Percentiles rank a stretch among this genome's conserved stretches.
phyloP scores from a whole-genome alignment of 2,113 vertebrate species.

The Butastur rufipennis region DNA sequence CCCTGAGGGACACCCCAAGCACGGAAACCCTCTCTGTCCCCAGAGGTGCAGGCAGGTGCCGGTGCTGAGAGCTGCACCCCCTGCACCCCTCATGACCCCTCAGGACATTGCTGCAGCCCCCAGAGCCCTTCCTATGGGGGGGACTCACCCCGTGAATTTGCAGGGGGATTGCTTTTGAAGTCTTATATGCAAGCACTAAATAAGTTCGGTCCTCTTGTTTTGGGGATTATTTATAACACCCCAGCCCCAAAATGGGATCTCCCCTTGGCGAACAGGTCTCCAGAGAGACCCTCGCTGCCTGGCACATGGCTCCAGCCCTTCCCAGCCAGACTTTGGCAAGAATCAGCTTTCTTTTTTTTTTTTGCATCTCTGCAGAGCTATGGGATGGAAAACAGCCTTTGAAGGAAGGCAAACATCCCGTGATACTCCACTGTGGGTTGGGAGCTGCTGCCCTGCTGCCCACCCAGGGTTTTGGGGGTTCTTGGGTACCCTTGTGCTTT shows the following conservation, averaged over 20 bases:
- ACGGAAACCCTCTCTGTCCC: neutral
- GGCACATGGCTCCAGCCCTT: neutral
- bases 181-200: neutral
- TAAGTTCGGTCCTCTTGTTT: neutral
- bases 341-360: no score
- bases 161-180: neutral
- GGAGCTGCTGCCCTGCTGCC: neutral
- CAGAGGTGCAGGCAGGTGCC: neutral
- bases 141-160: no score
- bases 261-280: neutral
- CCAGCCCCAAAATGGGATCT: neutral
- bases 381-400: neutral
- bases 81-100: neutral
- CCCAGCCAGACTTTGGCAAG: neutral
- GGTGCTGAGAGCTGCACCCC: neutral
- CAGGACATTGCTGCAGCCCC: neutral
- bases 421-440: neutral
- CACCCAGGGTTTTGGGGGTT: neutral
- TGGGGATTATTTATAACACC: neutral
- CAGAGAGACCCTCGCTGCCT: fast-evolving
- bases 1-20: fast-evolving
- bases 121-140: no score
- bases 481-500: neutral
- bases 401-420: neutral
- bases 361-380: neutral